Evolutionary conservation across 2,113 vertebrate species (phyloP).

Genomic region (Cephalopholis sonnerati): DNA sequence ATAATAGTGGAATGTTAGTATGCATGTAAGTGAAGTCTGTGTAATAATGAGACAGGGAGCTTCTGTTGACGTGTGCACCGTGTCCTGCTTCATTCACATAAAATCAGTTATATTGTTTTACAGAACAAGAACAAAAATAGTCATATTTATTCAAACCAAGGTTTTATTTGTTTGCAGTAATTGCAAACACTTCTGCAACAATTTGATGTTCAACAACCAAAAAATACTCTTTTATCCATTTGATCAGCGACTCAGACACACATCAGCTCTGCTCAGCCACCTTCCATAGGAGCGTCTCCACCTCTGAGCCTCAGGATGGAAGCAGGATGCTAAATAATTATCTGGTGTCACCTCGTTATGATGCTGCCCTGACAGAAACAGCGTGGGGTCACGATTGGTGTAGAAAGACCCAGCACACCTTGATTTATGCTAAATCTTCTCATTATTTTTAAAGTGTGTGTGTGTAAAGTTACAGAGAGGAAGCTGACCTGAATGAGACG

Average conservation of each 20-base stretch:
- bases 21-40: no score
- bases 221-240: no score
- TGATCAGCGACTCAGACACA: no score
- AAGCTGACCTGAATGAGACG: constrained; percentile 23
- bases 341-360: constrained; percentile 44
- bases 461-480: background rate
- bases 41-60: no score
- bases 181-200: background rate
- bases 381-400: constrained; percentile 4
- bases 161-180: background rate
- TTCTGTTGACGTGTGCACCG: no score
- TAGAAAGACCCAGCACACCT: background rate
- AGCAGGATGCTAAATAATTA: constrained; percentile 28
- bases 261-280: background rate
- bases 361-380: constrained; percentile 24
- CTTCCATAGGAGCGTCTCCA: background rate
- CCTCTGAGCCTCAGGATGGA: background rate
- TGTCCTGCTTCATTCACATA: no score
- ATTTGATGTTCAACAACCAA: background rate
- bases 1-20: no score
- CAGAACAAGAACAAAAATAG: background rate
- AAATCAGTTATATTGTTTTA: no score
- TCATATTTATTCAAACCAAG: background rate
- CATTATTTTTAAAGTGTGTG: background rate
- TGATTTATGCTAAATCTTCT: constrained; percentile 5